Conservation (phyloP, 2,888 invertebrate species). For the Fabriciana adippe region DNA sequence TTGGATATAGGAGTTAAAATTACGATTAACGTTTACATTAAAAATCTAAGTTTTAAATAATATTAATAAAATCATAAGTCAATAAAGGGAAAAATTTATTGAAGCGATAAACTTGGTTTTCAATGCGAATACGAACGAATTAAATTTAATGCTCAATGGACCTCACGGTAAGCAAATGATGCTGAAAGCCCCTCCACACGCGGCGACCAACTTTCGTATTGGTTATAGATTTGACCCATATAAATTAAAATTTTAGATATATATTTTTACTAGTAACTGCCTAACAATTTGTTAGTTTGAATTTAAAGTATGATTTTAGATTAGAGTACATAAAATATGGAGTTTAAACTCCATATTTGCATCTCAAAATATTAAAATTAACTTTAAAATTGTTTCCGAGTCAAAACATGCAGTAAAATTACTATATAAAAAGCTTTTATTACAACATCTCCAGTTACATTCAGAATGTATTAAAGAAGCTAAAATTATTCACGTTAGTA, state of each 20-base stretch:
- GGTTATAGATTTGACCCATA: conserved; percentile 16
- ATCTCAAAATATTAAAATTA: no score
- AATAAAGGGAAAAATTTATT: conserved; percentile 22
- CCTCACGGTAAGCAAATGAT: conserved; percentile 30
- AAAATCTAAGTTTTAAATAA: conserved; percentile 5
- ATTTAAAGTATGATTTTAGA: not conserved
- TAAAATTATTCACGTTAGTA: no score
- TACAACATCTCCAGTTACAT: no score
- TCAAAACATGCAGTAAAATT: no score
- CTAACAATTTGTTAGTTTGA: not conserved
- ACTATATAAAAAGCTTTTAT: no score
- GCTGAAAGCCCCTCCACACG: conserved; percentile 31
- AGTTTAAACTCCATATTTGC: no score
- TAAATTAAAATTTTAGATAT: conserved; percentile 14
- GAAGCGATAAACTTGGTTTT: conserved; percentile 29
- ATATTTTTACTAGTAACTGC: not conserved
- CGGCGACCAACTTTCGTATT: conserved; percentile 21
- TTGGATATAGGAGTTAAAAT: no score
- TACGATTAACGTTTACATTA: not conserved
- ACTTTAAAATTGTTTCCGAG: no score
- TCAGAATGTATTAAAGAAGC: no score
- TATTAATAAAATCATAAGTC: conserved; percentile 10
- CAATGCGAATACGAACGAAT: conserved; percentile 29
- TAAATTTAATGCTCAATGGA: conserved; percentile 35
- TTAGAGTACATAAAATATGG: no score